Base-by-base conservation (phyloP, 2,888 invertebrate genomes). In the Acleris literana region DNA sequence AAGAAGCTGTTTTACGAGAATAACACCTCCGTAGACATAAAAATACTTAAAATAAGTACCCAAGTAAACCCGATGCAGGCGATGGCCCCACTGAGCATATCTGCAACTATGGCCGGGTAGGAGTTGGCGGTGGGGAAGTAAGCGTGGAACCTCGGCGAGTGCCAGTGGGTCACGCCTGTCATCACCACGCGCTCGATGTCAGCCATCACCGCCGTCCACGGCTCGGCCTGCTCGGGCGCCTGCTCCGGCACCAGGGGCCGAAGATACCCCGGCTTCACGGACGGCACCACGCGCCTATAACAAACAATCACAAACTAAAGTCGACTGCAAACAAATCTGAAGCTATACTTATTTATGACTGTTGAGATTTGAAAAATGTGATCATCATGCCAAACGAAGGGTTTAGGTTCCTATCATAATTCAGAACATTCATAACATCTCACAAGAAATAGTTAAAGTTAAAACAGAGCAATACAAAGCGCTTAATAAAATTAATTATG, bases 121-220 rank as follows among this genome's bases (percentile, higher is more conserved):
- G 98, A 98, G 88, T 97, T 97, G 29, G 96, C 98, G 0, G 98
- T 97, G 18, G 98, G 98, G 87, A 97, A 98, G 90, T 99, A 99
- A 5, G 98, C 99, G 87, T 98, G 97, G 92, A 99, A 99, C 80
- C 96, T 95, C 7, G 99, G 99, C 63, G 97, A 97, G 85, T 98
- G 97, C 99, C 99, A 99, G 82, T 99, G 99, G 0, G 99, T 99
- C 63, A 98, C 97, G 56, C 99, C 99, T 0, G 99, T 99, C 99
- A 99, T 99, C 72, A 99, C 97, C 64, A 99, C 97, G 63, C 96
- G 93, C 85, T 99, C 99, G 69, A 99, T 95, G 84, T 99, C 99
- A 5, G 94, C 94, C 95, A 99, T 96, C 63, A 99, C 96, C 62
- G 96, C 96, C 70, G 97, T 95, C 98, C 98, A 99, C 52, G 94